Percentiles rank a stretch among this genome's conserved stretches.
Evolutionary conservation across 2,113 vertebrate genomes (phyloP).

Genomic region (Seriola aureovittata): DNA sequence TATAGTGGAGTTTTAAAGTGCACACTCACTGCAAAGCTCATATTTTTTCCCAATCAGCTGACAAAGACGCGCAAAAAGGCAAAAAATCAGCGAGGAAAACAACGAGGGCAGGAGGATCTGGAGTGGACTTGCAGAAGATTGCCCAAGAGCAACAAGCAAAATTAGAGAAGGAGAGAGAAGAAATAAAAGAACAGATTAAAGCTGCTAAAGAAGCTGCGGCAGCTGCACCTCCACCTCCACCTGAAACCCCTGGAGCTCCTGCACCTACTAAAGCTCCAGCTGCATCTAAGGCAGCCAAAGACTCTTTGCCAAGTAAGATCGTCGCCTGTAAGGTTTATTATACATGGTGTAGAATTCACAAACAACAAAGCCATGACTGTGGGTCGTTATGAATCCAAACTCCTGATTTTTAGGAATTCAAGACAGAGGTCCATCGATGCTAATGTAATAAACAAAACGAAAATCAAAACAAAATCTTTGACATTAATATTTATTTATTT

Average conservation of each 20-base stretch:
- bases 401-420: neutral
- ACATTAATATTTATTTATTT: neutral
- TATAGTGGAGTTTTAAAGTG: neutral
- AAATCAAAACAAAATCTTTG: neutral
- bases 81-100: constrained; percentile 80
- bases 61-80: constrained; percentile 67
- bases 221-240: constrained; percentile 24
- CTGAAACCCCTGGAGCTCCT: constrained; percentile 31
- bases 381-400: neutral
- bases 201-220: constrained; percentile 55
- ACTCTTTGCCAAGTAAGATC: constrained; percentile 50
- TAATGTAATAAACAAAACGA: neutral
- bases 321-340: neutral
- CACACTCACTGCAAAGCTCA: neutral
- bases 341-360: neutral
- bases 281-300: neutral
- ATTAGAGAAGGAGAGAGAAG: constrained; percentile 66
- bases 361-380: neutral
- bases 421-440: neutral
- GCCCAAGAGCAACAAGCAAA: constrained; percentile 77
- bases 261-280: neutral
- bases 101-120: constrained; percentile 76
- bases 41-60: constrained; percentile 54
- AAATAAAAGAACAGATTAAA: constrained; percentile 66
- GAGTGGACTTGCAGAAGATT: constrained; percentile 71